Evolutionary conservation across 2,888 invertebrate species (phyloP).

Genomic region (Theodoxus fluviatilis): DNA sequence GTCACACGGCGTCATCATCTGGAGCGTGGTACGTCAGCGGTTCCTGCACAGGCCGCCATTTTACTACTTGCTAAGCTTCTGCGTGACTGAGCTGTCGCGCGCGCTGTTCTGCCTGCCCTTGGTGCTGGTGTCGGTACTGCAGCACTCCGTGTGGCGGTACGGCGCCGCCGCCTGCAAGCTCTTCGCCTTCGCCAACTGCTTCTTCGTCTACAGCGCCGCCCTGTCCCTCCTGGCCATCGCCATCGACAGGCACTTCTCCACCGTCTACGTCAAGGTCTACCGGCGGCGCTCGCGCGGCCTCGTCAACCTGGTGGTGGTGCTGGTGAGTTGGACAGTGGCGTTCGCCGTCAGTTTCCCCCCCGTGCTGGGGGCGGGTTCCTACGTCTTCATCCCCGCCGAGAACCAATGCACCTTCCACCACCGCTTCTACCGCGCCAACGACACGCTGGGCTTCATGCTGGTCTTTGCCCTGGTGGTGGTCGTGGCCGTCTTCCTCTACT

Average conservation of each 20-base stretch:
- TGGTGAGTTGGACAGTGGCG: slow-evolving; percentile 52
- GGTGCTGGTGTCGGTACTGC: slow-evolving; percentile 50
- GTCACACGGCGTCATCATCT: slow-evolving; percentile 35
- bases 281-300: slow-evolving; percentile 49
- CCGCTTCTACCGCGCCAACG: slow-evolving; percentile 52
- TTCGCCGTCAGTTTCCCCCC: slow-evolving; percentile 58
- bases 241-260: slow-evolving; percentile 52
- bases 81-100: slow-evolving; percentile 53
- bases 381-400: slow-evolving; percentile 52
- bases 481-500: slow-evolving; percentile 47
- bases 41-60: slow-evolving; percentile 55
- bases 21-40: slow-evolving; percentile 34
- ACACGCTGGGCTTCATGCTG: slow-evolving; percentile 55
- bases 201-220: slow-evolving; percentile 54
- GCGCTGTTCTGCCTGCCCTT: slow-evolving; percentile 58
- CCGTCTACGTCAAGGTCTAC: slow-evolving; percentile 49
- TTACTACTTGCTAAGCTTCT: slow-evolving; percentile 56
- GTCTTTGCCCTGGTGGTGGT: slow-evolving; percentile 47
- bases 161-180: slow-evolving; percentile 52
- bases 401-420: slow-evolving; percentile 58
- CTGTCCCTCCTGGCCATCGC: slow-evolving; percentile 51
- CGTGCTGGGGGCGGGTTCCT: slow-evolving; percentile 54
- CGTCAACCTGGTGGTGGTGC: slow-evolving; percentile 44
- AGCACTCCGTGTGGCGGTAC: slow-evolving; percentile 51
- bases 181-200: slow-evolving; percentile 56